Evolutionary conservation across 2,888 invertebrate genomes (phyloP).

Genomic region (Drosophila ezoana): DNA sequence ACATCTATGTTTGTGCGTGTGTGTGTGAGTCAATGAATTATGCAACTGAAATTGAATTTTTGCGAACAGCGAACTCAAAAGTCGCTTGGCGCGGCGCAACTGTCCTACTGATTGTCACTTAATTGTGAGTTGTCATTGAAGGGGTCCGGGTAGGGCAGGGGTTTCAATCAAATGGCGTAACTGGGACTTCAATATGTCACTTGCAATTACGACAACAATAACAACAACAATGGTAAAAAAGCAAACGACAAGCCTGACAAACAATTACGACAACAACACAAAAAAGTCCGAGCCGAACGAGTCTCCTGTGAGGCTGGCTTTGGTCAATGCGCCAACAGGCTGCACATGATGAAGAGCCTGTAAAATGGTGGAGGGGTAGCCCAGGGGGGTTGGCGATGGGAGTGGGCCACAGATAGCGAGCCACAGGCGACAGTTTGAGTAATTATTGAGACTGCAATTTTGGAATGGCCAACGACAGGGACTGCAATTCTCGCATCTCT

Average conservation of each 20-base stretch:
- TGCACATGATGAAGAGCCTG: slow-evolving; percentile 28
- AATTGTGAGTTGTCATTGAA: slow-evolving; percentile 54
- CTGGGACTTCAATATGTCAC: slow-evolving; percentile 68
- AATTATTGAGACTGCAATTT: slow-evolving; percentile 76
- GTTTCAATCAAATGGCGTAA: slow-evolving; percentile 28
- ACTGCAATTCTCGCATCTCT: slow-evolving; percentile 3
- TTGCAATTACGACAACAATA: slow-evolving; percentile 64
- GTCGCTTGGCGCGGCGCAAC: slow-evolving; percentile 29
- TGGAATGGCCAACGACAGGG: slow-evolving; percentile 49
- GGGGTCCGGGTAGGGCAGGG: neutral
- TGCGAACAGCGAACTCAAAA: slow-evolving; percentile 44
- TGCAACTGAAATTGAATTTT: slow-evolving; percentile 69
- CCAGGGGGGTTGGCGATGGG: neutral
- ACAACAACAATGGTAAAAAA: slow-evolving; percentile 15
- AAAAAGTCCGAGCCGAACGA: slow-evolving; percentile 26
- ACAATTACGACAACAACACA: slow-evolving; percentile 65
- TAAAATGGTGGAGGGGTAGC: slow-evolving; percentile 3
- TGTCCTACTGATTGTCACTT: slow-evolving; percentile 67
- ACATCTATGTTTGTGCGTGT: slow-evolving; percentile 1
- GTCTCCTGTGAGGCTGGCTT: slow-evolving; percentile 47
- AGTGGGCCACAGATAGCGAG: slow-evolving; percentile 32
- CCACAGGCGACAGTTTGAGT: slow-evolving; percentile 79
- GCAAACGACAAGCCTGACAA: slow-evolving; percentile 69
- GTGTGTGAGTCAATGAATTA: slow-evolving; percentile 64
- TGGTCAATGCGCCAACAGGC: slow-evolving; percentile 36